phyloP scores from a whole-genome alignment of 92 coral and sea anemone species.

The Paramuricea clavata region DNA sequence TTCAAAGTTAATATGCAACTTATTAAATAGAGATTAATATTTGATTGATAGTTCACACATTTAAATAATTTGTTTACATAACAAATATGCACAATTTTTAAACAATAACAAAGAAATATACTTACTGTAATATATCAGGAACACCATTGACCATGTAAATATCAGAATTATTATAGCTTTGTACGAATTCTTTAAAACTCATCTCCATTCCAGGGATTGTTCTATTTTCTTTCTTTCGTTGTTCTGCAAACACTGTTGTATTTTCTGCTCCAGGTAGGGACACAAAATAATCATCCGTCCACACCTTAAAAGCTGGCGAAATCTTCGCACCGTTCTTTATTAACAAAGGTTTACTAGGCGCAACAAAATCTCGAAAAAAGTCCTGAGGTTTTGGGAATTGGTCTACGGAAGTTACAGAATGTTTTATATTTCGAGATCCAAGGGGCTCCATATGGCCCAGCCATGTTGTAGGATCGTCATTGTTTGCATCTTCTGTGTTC shows the following conservation, averaged over 20 bases:
- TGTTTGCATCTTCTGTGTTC: conserved; percentile 26
- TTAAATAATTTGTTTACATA: not conserved
- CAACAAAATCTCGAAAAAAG: conserved; percentile 80
- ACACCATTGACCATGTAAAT: conserved; percentile 97
- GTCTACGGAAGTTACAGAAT: conserved; percentile 65
- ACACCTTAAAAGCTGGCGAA: conserved; percentile 79
- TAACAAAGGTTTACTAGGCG: conserved; percentile 76
- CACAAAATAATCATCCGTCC: conserved; percentile 92
- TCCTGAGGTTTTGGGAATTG: conserved; percentile 78
- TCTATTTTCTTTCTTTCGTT: conserved; percentile 94
- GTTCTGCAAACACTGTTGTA: conserved; percentile 76
- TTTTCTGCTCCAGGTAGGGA: conserved; percentile 76
- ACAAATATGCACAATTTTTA: not conserved
- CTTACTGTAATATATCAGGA: conserved; percentile 91
- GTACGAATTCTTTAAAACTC: conserved; percentile 80
- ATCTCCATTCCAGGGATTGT: conserved; percentile 74
- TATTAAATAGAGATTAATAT: too few relatives aligned
- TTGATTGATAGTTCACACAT: not conserved
- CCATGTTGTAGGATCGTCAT: conserved; percentile 61
- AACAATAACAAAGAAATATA: not conserved
- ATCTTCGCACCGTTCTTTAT: conserved; percentile 93
- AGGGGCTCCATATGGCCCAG: conserved; percentile 94
- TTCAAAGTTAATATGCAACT: not conserved
- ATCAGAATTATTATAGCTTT: conserved; percentile 75
- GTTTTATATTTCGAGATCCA: conserved; percentile 75